Evolutionary conservation across 2,888 invertebrate species (phyloP), one percentile per base, ranked within the genome.

Genomic region (Andrena hattorfiana): DNA sequence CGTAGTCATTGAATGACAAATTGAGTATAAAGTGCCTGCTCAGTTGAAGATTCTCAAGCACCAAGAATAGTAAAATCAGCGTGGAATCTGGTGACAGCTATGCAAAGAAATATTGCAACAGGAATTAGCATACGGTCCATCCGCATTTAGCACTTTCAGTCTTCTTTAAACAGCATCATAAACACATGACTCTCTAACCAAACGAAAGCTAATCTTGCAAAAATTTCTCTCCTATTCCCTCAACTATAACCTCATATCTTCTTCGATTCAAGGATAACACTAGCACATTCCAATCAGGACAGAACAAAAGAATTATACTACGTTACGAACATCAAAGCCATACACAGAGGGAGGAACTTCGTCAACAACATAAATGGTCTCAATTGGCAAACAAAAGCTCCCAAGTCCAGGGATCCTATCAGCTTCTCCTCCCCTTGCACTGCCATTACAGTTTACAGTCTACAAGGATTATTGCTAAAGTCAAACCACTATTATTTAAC

Each of bases 1-100:
- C 16, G 32, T 8, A 32, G 35, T 62, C 62, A 62, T n/a, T 35
- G 62, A 62, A 62, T 32, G 62, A 62, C 32, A 62, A 62, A 62
- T 35, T 62, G 62, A 28, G n/a, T 32, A 5, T 35, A 20, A 62
- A 62, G 32, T 62, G 62, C 28, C 32, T 4, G 26, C 10, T 26
- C 10, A 13, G 56, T 56, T 26, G 56, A 26, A 23, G 56, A 56
- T 26, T 0, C 23, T 4, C 23, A 20, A 56, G 23, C 56, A 26
- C 23, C 13, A 4, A 56, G 56, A 56, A 56, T 56, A 56, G 56
- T 26, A 56, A 26, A 56, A 23, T 56, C 23, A 56, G 13, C 20
- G 23, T 23, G 23, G 56, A 56, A 26, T 23, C 23, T 56, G 56
- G 23, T 23, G 56, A 56, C 23, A 56, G 23, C 56, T 56, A 23